Percentiles rank a stretch among this genome's conserved stretches.
Conservation (phyloP, 2,113 vertebrate genomes). For the Scomber colias region DNA sequence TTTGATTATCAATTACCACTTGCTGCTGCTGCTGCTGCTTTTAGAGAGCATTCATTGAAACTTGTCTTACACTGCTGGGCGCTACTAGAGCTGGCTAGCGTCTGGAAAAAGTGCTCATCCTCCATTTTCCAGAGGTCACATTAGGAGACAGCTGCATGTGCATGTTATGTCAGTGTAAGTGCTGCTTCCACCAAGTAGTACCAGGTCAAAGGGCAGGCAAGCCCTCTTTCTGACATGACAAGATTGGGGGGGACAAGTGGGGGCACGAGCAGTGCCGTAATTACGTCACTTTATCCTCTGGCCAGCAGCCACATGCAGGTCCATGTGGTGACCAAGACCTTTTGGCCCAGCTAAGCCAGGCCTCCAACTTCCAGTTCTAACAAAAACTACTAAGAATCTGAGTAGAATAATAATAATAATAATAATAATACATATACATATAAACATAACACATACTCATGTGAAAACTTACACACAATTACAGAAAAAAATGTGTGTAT, state of each 20-base stretch:
- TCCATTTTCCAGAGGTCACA: constrained; percentile 11
- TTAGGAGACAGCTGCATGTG: constrained; percentile 35
- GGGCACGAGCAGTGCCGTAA: constrained; percentile 2
- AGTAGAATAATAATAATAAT: neutral
- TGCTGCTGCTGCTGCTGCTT: neutral
- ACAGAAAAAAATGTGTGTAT: neutral
- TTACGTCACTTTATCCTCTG: constrained; percentile 23
- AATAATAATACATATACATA: neutral
- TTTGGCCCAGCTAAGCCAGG: no score
- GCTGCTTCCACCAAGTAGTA: neutral
- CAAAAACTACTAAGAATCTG: neutral
- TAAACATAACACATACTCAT: neutral
- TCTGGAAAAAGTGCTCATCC: constrained; percentile 4
- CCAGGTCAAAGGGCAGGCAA: constrained; percentile 56
- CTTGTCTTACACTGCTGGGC: neutral
- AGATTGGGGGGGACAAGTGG: neutral
- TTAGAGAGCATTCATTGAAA: no score
- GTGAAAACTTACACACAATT: neutral
- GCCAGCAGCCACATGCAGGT: constrained; percentile 8
- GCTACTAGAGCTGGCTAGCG: neutral
- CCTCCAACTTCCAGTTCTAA: no score
- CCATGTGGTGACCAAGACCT: constrained; percentile 16
- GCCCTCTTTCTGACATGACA: constrained; percentile 26
- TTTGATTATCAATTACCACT: neutral
- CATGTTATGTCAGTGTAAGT: constrained; percentile 24